Evolutionary conservation across 2,797 vertebrate species (phyloP), one percentile per base, ranked within the genome.

Genomic region (Chelidonichthys spinosus): DNA sequence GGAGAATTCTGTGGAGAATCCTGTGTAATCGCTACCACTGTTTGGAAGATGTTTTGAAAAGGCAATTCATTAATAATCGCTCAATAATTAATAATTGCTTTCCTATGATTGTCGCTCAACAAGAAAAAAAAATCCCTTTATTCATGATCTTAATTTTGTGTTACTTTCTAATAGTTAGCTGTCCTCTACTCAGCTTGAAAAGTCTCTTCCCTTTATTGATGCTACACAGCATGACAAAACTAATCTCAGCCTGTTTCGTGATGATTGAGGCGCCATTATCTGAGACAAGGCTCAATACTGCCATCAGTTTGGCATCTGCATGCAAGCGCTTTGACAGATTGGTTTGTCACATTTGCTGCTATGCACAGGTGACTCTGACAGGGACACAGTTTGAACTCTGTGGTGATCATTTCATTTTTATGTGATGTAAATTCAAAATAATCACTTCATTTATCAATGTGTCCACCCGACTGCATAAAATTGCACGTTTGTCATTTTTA

Each of bases 221-320:
- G 18, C 55, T 55, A 58, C 56, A 33, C 43, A 55, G 54, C 44
- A 9, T 11, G n/a, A 25, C 11, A 1, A 67, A 73, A 84, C 69
- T 54, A 82, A 69, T 81, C 69, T 54, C 61, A 25, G 54, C 39
- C 61, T 44, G 63, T 78, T 82, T 42, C 68, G 47, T 25, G 4
- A 74, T 67, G 69, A 77, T 55, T 64, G 50, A 49, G 9, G 63
- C 61, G 4, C n/a, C 13, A 53, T 72, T 49, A 65, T 70, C 18
- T 75, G 40, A 64, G 49, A 76, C 65, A 7, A 49, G 59, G 47
- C 72, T 76, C 46, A 55, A 37, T 46, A 56, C 46, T 60, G 44
- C 54, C 46, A 46, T 65, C 73, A 52, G 39, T 42, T 64, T 67
- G 15, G 66, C 58, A 75, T 58, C 68, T 65, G 62, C 72, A 59